phyloP scores from a whole-genome alignment of 2,888 invertebrate genomes.

The Iselma pallidipennis region DNA sequence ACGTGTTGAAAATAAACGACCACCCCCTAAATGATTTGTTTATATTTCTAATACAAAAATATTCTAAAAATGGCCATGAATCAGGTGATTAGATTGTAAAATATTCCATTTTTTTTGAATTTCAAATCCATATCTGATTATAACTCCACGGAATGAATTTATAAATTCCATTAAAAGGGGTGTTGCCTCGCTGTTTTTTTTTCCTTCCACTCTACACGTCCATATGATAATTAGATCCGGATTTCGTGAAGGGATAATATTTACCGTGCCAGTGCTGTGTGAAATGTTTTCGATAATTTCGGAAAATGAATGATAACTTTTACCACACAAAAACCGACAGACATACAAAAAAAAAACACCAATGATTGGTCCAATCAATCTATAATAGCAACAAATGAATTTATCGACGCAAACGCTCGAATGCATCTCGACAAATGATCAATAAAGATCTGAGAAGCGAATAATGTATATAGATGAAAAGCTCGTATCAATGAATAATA shows the following conservation, averaged over 20 bases:
- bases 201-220: neutral
- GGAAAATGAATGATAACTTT: too few species aligned
- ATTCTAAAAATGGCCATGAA: too few species aligned
- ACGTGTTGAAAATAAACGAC: neutral
- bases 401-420: neutral
- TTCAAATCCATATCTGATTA: neutral
- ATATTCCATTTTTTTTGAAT: neutral
- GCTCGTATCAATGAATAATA: neutral
- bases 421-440: neutral
- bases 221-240: neutral
- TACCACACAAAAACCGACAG: too few species aligned
- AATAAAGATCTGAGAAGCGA: neutral
- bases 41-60: too few species aligned
- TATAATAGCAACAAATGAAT: neutral
- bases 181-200: neutral
- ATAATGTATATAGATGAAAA: too few species aligned
- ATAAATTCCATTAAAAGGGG: slow-evolving; percentile 1
- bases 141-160: neutral
- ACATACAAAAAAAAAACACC: too few species aligned
- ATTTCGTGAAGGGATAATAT: neutral
- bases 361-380: too few species aligned
- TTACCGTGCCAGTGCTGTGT: neutral
- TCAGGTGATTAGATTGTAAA: neutral
- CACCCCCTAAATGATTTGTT: too few species aligned
- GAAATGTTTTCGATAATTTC: neutral